A percentile compares a stretch with the other conserved stretches of the same genome.
Conservation (phyloP, 1,140 invertebrate genomes). For the Apolygus lucorum region DNA sequence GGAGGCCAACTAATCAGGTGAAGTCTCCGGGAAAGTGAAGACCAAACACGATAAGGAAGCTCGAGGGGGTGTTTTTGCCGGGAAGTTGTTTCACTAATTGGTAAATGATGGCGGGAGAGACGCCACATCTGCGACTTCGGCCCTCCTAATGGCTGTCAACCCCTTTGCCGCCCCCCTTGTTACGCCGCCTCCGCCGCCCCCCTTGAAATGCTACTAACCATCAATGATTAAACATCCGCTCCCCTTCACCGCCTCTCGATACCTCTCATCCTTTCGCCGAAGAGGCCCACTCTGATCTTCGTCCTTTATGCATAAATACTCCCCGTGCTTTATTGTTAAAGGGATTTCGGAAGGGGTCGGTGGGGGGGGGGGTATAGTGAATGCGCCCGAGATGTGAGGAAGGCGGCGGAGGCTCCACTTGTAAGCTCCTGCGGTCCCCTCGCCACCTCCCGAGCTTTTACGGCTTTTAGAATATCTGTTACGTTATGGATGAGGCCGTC, state of each 20-base stretch:
- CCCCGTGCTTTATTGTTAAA: slow-evolving; percentile 11
- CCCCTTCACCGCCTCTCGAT: not conserved
- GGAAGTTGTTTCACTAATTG: slow-evolving; percentile 15
- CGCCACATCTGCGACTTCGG: slow-evolving; percentile 4
- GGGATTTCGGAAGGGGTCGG: slow-evolving; percentile 1
- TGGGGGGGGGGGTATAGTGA: too few species aligned
- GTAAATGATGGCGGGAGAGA: slow-evolving; percentile 12
- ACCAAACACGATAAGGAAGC: not conserved
- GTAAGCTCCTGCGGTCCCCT: slow-evolving; percentile 2
- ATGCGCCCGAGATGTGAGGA: too few species aligned
- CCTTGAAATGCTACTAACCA: not conserved
- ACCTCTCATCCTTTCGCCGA: not conserved
- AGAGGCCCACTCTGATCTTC: slow-evolving; percentile 15
- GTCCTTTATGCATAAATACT: slow-evolving; percentile 14
- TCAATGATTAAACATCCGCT: slow-evolving; percentile 13
- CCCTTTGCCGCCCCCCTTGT: not conserved
- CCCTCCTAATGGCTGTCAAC: slow-evolving; percentile 15
- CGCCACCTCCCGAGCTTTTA: not conserved
- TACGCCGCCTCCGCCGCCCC: not conserved
- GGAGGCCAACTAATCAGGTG: too few species aligned
- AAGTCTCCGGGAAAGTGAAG: not conserved
- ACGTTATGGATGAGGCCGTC: slow-evolving; percentile 14
- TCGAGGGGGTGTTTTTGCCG: not conserved
- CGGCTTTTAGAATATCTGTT: slow-evolving; percentile 16
- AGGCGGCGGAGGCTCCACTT: not conserved